Evolutionary conservation across 2,888 invertebrate genomes (phyloP).

Genomic region (Drosophila sordidula): DNA sequence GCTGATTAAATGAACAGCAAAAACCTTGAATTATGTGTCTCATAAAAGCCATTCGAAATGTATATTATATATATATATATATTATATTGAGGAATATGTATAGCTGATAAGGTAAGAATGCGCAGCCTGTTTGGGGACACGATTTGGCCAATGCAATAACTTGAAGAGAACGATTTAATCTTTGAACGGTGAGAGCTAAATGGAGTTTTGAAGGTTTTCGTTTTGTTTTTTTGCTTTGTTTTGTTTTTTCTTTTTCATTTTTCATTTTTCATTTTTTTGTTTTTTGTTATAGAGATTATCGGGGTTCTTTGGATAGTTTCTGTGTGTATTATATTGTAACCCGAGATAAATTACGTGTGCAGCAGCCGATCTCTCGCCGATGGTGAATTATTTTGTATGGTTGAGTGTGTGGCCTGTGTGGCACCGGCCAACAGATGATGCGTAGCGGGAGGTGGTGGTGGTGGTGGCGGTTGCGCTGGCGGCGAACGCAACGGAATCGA

Average conservation of each 20-base stretch:
- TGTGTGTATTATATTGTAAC: slow-evolving; percentile 41
- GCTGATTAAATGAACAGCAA: slow-evolving; percentile 48
- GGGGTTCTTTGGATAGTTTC: slow-evolving; percentile 56
- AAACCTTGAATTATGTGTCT: slow-evolving; percentile 38
- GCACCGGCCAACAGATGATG: slow-evolving; percentile 16
- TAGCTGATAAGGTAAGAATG: slow-evolving; percentile 44
- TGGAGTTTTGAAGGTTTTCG: slow-evolving; percentile 27
- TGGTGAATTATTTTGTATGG: slow-evolving; percentile 63
- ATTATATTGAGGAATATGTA: slow-evolving; percentile 15
- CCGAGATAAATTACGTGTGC: slow-evolving; percentile 78
- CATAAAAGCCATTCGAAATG: slow-evolving; percentile 56
- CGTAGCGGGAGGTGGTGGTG: slow-evolving; percentile 54
- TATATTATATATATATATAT: slow-evolving; percentile 39
- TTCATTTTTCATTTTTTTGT: too few species aligned
- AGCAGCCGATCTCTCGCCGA: slow-evolving; percentile 79
- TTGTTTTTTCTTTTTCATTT: too few species aligned
- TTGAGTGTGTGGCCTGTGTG: slow-evolving; percentile 22
- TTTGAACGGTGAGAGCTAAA: slow-evolving; percentile 17
- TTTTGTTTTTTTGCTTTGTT: not conserved
- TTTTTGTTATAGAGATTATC: slow-evolving; percentile 32
- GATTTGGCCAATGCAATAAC: not conserved
- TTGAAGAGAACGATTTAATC: slow-evolving; percentile 19
- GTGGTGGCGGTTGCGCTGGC: slow-evolving; percentile 74
- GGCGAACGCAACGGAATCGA: slow-evolving; percentile 80
- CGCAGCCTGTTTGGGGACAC: slow-evolving; percentile 13